Conservation (phyloP, 1,140 invertebrate genomes). For the Drosophila chauvacae region DNA sequence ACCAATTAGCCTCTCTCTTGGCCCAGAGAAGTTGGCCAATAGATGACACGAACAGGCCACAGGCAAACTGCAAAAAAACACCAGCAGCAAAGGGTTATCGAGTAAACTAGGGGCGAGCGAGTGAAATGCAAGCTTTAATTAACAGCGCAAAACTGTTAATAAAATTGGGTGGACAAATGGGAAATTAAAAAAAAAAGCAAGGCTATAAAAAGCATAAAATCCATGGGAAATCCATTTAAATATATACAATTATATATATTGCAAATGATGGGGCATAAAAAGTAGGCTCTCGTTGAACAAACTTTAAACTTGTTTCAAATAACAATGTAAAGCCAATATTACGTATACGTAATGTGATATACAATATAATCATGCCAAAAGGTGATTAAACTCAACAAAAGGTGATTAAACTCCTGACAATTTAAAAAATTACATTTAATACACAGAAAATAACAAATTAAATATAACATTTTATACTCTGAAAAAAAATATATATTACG, state of each 20-base stretch:
- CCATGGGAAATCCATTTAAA: background rate
- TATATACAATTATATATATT: background rate
- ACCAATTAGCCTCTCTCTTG: constrained; percentile 62
- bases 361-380: too few relatives aligned
- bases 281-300: background rate
- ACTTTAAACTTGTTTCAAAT: background rate
- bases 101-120: constrained; percentile 4
- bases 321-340: background rate
- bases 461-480: too few relatives aligned
- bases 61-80: constrained; percentile 6
- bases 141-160: constrained; percentile 26
- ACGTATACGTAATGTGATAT: constrained; percentile 14
- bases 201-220: background rate
- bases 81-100: constrained; percentile 2
- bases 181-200: background rate
- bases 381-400: too few relatives aligned
- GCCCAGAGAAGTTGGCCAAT: constrained; percentile 41
- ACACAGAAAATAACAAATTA: too few relatives aligned
- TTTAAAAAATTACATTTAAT: too few relatives aligned
- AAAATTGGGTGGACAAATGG: constrained; percentile 18
- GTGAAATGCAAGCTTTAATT: constrained; percentile 30
- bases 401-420: too few relatives aligned
- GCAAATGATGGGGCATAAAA: background rate
- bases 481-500: constrained; percentile 6
- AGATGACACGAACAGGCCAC: constrained; percentile 40